Conservation (phyloP, 2,797 vertebrate genomes). For the Liasis olivaceus region DNA sequence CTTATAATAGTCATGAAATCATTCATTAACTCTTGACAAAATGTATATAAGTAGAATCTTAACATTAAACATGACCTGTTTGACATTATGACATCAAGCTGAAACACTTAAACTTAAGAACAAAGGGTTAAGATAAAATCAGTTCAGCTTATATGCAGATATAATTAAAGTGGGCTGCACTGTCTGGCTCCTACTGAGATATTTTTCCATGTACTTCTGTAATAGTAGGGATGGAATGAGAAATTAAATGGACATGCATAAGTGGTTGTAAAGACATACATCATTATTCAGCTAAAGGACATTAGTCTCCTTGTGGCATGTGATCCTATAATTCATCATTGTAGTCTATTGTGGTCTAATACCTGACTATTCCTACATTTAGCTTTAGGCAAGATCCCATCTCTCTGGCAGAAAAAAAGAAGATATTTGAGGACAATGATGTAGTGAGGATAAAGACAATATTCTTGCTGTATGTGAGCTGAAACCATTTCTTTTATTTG, state of each 20-base stretch:
- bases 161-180: neutral
- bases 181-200: neutral
- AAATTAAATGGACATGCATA: neutral
- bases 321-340: neutral
- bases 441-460: neutral
- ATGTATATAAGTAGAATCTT: slow-evolving; percentile 8
- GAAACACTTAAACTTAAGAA: slow-evolving; percentile 10
- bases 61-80: neutral
- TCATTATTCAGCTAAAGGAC: neutral
- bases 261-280: neutral
- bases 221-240: neutral
- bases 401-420: neutral
- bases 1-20: slow-evolving; percentile 37
- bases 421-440: neutral
- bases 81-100: slow-evolving; percentile 15
- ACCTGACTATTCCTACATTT: neutral
- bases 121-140: neutral
- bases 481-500: neutral
- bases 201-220: neutral
- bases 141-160: neutral
- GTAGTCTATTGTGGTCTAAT: neutral
- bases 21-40: slow-evolving; percentile 28
- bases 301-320: slow-evolving; percentile 8
- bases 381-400: neutral
- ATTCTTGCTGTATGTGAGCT: neutral